phyloP scores from a whole-genome alignment of 2,797 vertebrate species.

The Luscinia luscinia region DNA sequence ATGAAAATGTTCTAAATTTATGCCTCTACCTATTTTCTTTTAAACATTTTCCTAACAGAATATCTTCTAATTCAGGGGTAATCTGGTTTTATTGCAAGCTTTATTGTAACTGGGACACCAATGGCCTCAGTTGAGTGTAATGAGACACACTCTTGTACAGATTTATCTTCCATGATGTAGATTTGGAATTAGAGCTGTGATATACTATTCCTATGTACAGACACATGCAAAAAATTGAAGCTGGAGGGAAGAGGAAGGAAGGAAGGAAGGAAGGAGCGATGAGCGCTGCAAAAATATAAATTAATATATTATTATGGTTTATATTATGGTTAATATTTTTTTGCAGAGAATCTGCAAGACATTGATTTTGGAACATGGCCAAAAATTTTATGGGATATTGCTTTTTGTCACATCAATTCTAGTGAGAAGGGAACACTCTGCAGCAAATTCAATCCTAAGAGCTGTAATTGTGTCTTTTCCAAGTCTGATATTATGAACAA shows the following conservation, averaged over 20 bases:
- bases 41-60: neutral
- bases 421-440: neutral
- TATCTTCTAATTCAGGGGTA: neutral
- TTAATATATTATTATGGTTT: neutral
- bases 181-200: neutral
- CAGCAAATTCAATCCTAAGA: neutral
- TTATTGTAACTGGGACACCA: neutral
- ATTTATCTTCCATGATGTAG: neutral
- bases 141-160: neutral
- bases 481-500: neutral
- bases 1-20: constrained; percentile 2
- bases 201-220: neutral
- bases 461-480: neutral
- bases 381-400: neutral
- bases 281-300: neutral
- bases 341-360: neutral
- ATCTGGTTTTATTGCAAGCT: neutral
- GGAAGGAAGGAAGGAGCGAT: too few relatives aligned
- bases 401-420: neutral
- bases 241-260: too few relatives aligned
- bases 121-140: neutral
- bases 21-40: neutral
- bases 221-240: neutral
- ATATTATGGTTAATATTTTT: neutral
- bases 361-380: neutral